Base-by-base conservation (phyloP, 1,140 invertebrate genomes). In the Holotrichia oblita region DNA sequence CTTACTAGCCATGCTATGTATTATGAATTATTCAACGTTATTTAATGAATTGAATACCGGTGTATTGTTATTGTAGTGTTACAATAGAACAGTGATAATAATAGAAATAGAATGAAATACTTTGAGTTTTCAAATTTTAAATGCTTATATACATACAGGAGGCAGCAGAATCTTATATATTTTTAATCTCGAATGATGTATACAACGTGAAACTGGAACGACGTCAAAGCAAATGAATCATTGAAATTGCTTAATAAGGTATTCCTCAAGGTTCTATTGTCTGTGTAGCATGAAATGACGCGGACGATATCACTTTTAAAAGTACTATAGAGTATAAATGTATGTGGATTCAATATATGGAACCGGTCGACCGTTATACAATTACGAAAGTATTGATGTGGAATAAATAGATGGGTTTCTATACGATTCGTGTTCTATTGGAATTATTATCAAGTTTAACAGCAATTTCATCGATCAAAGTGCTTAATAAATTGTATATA, bases 181-280 rank as follows among this genome's bases (percentile, higher is more conserved):
- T 34, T 34, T 34, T 34, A 34, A 34, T 6, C n/a, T 55, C 48
- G 48, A 55, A 55, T 17, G 48, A 14, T 44, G 8, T 44, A 44
- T 44, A 44, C 14, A 14, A 14, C 0, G 14, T 44, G 9, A 9
- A 69, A 69, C 20, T 69, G 61, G 61, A 24, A 69, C 61, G 27
- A 20, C 61, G 61, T 69, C 27, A 3, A 14, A 3, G 61, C 61
- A 34, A 24, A 69, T 69, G 61, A 69, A 69, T 69, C 61, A 69
- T 69, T 27, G 10, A 69, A 27, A 69, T 69, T 69, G 27, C 22
- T 27, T 69, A 27, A 64, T 69, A 69, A 69, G 61, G 61, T 69
- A 12, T 10, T 22, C 48, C 61, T 69, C 61, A 69, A 69, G 61
- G 61, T 34, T 69, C 61, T 69, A 69, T 69, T 69, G 27, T 34